Conservation (phyloP, 2,888 invertebrate species). For the Theretra japonica region DNA sequence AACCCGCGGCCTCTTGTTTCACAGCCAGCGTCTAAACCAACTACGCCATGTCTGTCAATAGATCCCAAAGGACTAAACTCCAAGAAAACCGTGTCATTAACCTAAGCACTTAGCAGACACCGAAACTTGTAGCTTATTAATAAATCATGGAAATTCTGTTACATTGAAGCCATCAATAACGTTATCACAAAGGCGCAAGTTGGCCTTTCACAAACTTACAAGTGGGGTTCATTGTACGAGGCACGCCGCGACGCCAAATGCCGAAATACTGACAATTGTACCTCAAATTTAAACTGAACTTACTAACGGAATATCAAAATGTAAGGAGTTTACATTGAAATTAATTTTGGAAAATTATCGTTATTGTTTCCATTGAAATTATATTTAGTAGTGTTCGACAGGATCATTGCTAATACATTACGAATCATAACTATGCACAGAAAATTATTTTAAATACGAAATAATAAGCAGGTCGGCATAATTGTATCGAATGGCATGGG, state of each 20-base stretch:
- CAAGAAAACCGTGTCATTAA: not conserved
- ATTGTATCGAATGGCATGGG: too few relatives aligned
- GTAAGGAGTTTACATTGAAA: too few relatives aligned
- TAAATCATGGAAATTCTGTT: conserved; percentile 5
- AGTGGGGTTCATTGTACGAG: conserved; percentile 8
- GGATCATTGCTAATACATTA: too few relatives aligned
- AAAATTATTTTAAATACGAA: too few relatives aligned
- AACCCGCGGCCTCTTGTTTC: too few relatives aligned
- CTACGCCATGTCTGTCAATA: too few relatives aligned
- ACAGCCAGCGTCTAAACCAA: too few relatives aligned
- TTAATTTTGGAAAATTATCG: too few relatives aligned
- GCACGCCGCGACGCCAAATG: not conserved
- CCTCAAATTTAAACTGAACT: not conserved
- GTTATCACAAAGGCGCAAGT: conserved; percentile 9
- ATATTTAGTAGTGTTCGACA: too few relatives aligned
- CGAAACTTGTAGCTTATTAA: not conserved
- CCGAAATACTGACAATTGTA: not conserved
- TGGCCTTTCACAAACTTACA: conserved; percentile 23
- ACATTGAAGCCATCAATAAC: conserved; percentile 10
- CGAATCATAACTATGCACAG: too few relatives aligned
- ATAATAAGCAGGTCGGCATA: too few relatives aligned
- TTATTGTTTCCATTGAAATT: too few relatives aligned
- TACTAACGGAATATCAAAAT: not conserved
- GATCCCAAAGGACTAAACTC: not conserved
- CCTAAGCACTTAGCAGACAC: not conserved